Evolutionary conservation across 2,888 invertebrate genomes (phyloP).

Genomic region (Andrena chrysosceles): DNA sequence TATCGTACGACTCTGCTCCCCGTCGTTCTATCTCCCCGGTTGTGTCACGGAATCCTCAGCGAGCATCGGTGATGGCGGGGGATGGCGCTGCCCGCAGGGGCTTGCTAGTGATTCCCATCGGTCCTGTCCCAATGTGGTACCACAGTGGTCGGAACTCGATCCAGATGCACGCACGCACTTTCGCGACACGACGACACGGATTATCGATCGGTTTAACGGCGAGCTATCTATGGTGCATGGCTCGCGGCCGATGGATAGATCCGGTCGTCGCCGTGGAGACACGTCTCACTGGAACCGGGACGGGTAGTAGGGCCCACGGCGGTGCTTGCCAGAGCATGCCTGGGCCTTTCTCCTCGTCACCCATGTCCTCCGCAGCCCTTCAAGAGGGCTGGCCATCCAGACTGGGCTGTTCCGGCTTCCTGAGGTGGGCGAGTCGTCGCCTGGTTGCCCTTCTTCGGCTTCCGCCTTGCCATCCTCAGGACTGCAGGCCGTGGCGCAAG

Average conservation of each 20-base stretch:
- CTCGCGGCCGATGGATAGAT: conserved; percentile 33
- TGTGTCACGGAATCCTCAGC: conserved; percentile 15
- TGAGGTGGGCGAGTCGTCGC: conserved; percentile 76
- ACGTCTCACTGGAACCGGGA: conserved; percentile 34
- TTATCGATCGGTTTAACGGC: conserved; percentile 30
- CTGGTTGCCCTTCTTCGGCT: conserved; percentile 76
- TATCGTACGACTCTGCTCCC: conserved; percentile 57
- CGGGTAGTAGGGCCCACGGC: not conserved
- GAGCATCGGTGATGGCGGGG: conserved; percentile 23
- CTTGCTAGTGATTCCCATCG: conserved; percentile 14
- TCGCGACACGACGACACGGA: conserved; percentile 30
- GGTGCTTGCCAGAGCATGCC: conserved; percentile 32
- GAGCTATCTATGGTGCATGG: not conserved
- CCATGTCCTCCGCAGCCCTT: conserved; percentile 29
- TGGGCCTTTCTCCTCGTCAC: not conserved
- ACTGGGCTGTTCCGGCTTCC: conserved; percentile 67
- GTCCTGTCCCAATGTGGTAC: conserved; percentile 13
- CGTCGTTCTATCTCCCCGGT: conserved; percentile 38
- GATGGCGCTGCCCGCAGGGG: conserved; percentile 15
- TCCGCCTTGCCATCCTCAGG: conserved; percentile 81
- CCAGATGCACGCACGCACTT: conserved; percentile 26
- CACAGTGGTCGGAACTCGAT: not conserved
- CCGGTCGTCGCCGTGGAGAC: conserved; percentile 29
- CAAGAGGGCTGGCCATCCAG: conserved; percentile 68
- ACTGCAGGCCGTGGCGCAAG: conserved; percentile 76